Percentiles rank a stretch among this genome's conserved stretches.
Conservation (phyloP, 2,797 vertebrate genomes). For the Sebastes taczanowskii region DNA sequence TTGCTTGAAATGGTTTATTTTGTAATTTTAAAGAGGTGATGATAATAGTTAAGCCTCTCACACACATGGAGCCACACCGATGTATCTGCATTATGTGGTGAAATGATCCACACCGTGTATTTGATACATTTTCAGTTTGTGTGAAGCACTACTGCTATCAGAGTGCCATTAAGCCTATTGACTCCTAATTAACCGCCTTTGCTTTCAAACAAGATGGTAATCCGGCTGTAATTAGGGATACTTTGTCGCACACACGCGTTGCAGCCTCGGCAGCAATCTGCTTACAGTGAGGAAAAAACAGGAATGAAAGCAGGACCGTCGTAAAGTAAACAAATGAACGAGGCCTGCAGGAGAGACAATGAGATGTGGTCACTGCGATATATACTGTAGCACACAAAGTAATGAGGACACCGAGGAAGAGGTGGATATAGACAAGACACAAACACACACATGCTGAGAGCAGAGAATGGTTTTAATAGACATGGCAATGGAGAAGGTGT, state of each 20-base stretch:
- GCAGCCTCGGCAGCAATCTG: slow-evolving; percentile 44
- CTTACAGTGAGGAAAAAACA: slow-evolving; percentile 36
- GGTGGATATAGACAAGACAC: slow-evolving; percentile 50
- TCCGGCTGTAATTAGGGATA: slow-evolving; percentile 73
- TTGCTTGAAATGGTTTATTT: background rate
- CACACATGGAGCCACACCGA: slow-evolving; percentile 22
- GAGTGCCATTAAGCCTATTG: slow-evolving; percentile 56
- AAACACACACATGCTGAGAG: slow-evolving; percentile 65
- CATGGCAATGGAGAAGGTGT: slow-evolving; percentile 43
- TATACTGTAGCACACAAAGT: slow-evolving; percentile 37
- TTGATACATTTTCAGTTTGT: slow-evolving; percentile 31
- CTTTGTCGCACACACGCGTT: slow-evolving; percentile 55
- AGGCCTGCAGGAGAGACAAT: slow-evolving; percentile 34
- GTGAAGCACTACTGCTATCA: slow-evolving; percentile 45
- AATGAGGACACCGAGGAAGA: slow-evolving; percentile 64
- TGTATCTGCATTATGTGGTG: slow-evolving; percentile 29
- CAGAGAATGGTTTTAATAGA: slow-evolving; percentile 66
- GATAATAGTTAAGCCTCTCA: slow-evolving; percentile 41
- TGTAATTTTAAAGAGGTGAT: slow-evolving; percentile 18
- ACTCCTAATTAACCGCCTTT: slow-evolving; percentile 74
- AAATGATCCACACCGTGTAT: slow-evolving; percentile 35
- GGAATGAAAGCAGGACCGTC: slow-evolving; percentile 34
- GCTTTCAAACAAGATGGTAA: slow-evolving; percentile 75
- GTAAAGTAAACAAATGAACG: slow-evolving; percentile 66
- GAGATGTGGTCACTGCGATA: slow-evolving; percentile 48